Evolutionary conservation across 2,888 invertebrate species (phyloP), one percentile per base, ranked within the genome.

Genomic region (Callyntrura sp.): DNA sequence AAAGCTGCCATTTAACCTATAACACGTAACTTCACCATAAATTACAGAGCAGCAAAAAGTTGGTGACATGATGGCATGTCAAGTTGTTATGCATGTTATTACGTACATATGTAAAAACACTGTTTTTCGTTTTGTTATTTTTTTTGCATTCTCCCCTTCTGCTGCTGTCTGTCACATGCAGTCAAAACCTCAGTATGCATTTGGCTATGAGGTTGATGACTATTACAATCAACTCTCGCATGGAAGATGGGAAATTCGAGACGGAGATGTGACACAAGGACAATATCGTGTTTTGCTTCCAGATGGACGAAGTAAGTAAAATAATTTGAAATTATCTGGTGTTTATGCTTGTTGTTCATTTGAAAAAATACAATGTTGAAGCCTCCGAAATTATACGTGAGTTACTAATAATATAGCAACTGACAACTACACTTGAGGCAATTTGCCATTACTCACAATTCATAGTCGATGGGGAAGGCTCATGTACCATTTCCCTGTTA

Each of bases 181-280:
- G 93, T 88, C 92, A 23, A 92, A 91, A 76, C 93, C 93, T 25
- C 92, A 93, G 84, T 93, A 93, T 78, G 93, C 93, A 35, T 93
- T 93, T 91, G 93, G 93, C 73, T 93, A 93, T 51, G 93, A 93
- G 90, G 93, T 93, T 76, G 93, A 93, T 81, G 92, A 93, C 81
- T 93, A 93, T 84, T 93, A 92, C 91, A 93, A 92, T 82, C 91
- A 93, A 57, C 91, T 93, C 45, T 92, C 92, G 35, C 93, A 93
- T 90, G 93, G 93, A 85, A 90, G 93, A 88, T 93, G 93, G 93
- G 93, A 93, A 90, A 91, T 92, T 73, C 91, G 93, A 60, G 93
- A 93, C 79, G 93, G 93, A 11, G 92, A 93, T 78, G 91, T 92
- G 48, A 76, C 91, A 3, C 91, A 92, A 45, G 92, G 92, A 57